Conservation (phyloP, 2,113 vertebrate genomes). For the Callipepla squamata region DNA sequence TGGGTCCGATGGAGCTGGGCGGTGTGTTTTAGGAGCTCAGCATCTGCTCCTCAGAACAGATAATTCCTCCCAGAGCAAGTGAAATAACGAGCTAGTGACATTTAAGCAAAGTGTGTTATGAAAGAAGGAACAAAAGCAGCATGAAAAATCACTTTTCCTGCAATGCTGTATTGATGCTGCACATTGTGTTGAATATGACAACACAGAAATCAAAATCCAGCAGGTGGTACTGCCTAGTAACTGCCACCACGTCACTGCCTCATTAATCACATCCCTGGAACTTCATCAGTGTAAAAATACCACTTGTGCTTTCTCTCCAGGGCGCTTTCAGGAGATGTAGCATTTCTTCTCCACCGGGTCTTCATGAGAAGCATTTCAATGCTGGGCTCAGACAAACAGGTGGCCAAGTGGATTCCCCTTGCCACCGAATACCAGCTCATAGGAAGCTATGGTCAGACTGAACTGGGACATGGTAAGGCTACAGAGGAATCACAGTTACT, state of each 20-base stretch:
- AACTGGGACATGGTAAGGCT: conserved; percentile 81
- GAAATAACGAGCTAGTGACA: background rate
- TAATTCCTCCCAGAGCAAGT: conserved; percentile 2
- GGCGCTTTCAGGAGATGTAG: conserved; percentile 41
- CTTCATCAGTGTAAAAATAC: background rate
- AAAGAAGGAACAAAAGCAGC: background rate
- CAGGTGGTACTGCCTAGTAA: background rate
- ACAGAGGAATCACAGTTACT: background rate
- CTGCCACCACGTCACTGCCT: accelerated
- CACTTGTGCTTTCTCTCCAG: conserved; percentile 53
- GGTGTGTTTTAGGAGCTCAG: conserved; percentile 4
- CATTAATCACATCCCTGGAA: background rate
- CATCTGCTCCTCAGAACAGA: background rate
- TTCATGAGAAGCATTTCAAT: conserved; percentile 67
- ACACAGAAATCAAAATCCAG: background rate
- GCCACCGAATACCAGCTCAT: conserved; percentile 62
- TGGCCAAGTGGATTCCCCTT: conserved; percentile 75
- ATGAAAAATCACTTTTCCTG: background rate
- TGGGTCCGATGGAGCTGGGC: background rate
- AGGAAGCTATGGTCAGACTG: conserved; percentile 79
- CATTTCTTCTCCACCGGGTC: conserved; percentile 29
- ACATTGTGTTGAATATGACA: background rate
- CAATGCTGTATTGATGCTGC: background rate
- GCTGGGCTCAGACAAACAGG: conserved; percentile 79
- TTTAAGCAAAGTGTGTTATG: background rate